Evolutionary conservation across 2,797 vertebrate species (phyloP), one percentile per base, ranked within the genome.

Genomic region (Galago senegalensis): DNA sequence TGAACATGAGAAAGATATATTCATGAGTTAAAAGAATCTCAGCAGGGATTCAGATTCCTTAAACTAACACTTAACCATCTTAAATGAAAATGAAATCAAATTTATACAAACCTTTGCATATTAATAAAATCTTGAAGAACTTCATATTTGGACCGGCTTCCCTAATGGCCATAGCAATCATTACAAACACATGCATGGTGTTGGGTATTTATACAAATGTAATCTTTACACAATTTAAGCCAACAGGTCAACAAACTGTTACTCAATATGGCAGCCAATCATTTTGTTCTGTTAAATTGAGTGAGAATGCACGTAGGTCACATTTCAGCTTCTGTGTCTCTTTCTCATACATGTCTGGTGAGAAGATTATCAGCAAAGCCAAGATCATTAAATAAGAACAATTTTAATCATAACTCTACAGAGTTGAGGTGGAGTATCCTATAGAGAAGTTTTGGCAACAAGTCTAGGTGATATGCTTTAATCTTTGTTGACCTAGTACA

Each of bases 301-400:
- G 37, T 67, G 87, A 83, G 85, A 97, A 90, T 91, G 82, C 87
- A 77, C 80, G 85, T 93, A 91, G 97, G 46, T 98, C 96, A 49
- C 89, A 77, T 98, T 98, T 97, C 97, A 96, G 85, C 63, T 81
- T 95, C 96, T 95, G 90, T 81, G 77, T 85, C 96, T 98, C 83
- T 97, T 98, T 98, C 65, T 87, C 70, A 91, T 67, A 61, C 93
- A 93, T 97, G 96, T 96, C 63, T 98, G 80, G 58, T 46, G n/a
- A 92, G 95, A 95, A 97, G 96, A 97, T 98, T 98, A 96, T 92
- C 91, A 93, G 18, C 93, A 96, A 37, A 98, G 53, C 94, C 72
- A 97, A 81, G 79, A 97, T 96, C 79, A 86, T 60, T 93, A n/a
- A 69, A 91, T 96, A 80, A 23, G 87, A 88, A 82, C 58, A 63